Evolutionary conservation across 2,113 vertebrate genomes (phyloP).

Genomic region (Eclectus roratus): DNA sequence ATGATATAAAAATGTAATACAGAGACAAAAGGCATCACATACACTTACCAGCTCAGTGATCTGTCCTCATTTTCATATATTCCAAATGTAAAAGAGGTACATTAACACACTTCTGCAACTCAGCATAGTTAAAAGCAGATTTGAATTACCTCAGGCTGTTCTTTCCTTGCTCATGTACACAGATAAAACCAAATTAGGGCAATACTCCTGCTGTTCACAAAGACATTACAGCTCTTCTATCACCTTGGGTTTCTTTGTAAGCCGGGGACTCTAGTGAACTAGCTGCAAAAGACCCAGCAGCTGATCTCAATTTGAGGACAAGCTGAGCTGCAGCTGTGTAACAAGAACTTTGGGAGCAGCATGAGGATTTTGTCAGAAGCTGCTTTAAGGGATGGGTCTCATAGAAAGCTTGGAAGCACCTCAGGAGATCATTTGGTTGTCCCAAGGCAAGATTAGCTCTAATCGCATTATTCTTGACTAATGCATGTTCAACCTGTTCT

Average conservation of each 20-base stretch:
- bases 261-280: not conserved
- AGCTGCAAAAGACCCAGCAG: not conserved
- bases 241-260: not conserved
- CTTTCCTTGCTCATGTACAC: not conserved
- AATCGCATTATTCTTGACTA: not conserved
- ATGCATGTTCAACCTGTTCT: not conserved
- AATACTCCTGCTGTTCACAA: not conserved
- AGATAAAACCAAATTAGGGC: not conserved
- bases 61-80: not conserved
- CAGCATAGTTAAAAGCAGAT: not conserved
- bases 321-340: not conserved
- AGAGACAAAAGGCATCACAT: not conserved
- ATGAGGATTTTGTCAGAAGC: not conserved
- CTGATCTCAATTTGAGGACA: not conserved
- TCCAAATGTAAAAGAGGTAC: not conserved
- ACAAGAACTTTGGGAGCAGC: not conserved
- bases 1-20: not conserved
- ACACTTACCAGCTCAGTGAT: not conserved
- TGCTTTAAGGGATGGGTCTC: not conserved
- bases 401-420: not conserved
- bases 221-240: not conserved
- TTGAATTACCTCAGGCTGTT: constrained; percentile 1
- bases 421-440: not conserved
- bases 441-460: not conserved
- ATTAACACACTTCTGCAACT: not conserved